Evolutionary conservation across 2,113 vertebrate species (phyloP).

Genomic region (Grammomys surdaster): DNA sequence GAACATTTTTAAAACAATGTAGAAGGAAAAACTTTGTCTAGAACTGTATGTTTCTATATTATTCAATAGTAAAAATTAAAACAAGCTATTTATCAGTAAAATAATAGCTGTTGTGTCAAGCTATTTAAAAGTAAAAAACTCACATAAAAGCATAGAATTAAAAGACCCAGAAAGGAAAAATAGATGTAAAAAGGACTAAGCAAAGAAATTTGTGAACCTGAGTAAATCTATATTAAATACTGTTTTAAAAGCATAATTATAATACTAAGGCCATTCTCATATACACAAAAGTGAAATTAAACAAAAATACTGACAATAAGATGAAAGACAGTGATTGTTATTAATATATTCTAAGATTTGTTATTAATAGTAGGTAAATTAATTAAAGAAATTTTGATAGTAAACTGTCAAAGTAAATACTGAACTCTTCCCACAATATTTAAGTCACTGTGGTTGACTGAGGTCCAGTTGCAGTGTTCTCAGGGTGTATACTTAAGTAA

Average conservation of each 20-base stretch:
- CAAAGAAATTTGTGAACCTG: neutral
- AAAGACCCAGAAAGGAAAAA: neutral
- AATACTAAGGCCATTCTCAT: neutral
- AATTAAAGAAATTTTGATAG: neutral
- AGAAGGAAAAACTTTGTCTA: constrained; percentile 9
- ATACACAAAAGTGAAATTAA: neutral
- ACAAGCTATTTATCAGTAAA: neutral
- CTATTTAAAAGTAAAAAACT: neutral
- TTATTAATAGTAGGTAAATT: neutral
- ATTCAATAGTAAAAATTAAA: neutral
- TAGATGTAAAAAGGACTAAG: neutral
- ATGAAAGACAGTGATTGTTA: neutral
- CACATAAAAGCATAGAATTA: neutral
- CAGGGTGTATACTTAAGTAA: neutral
- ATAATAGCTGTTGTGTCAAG: neutral
- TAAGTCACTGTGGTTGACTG: neutral
- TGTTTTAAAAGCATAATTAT: neutral
- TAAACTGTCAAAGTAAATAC: neutral
- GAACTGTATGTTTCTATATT: neutral
- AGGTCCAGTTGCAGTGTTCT: neutral
- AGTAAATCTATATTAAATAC: neutral
- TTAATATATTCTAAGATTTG: neutral
- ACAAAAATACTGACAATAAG: neutral
- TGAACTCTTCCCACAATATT: neutral
- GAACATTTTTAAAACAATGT: neutral